Base-by-base conservation (phyloP, 1,140 invertebrate genomes). In the Tribolium castaneum region DNA sequence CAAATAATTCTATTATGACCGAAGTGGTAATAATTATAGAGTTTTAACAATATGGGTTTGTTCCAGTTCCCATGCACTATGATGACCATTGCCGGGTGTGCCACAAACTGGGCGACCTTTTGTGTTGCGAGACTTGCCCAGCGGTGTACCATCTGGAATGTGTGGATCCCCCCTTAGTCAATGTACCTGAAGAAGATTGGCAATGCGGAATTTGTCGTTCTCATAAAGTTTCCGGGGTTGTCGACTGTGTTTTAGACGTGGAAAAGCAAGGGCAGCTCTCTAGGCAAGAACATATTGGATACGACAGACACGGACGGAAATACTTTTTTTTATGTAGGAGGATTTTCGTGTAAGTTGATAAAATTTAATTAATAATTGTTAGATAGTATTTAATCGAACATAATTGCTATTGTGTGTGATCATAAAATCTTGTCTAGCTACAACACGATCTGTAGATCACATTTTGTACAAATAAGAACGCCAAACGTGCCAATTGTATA, bases 71-170 rank as follows among this genome's bases (percentile, higher is more conserved):
- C 83, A 95, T 96, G 87, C 93, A 95, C 84, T 98, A 98, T 89
- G 97, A 99, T 88, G 97, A 98, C 86, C 96, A 98, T 86, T 99
- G 97, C 86, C 90, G 98, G 84, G 92, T 95, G 51, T 99, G 98
- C 87, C 97, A 99, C 87, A 94, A 97, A 81, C 88, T 98, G 35
- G 98, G 98, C 10, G 97, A 99, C 88, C 89, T 99, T 35, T 87
- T 99, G 1, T 99, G 97, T 86, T 99, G 98, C 89, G 97, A 99
- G 87, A 97, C 95, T 5, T 99, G 98, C 87, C 95, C 97, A 56
- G 97, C 97, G 34, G 97, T 99, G 13, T 99, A 96, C 87, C 98
- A 99, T 88, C 89, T 99, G 83, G 94, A 96, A 83, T 99, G 98
- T 90, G 94, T 98, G 19, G 96, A 98, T 85, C 97, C 97, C 49